Conservation (phyloP, 2,888 invertebrate genomes). For the Drosophila multiciliata region DNA sequence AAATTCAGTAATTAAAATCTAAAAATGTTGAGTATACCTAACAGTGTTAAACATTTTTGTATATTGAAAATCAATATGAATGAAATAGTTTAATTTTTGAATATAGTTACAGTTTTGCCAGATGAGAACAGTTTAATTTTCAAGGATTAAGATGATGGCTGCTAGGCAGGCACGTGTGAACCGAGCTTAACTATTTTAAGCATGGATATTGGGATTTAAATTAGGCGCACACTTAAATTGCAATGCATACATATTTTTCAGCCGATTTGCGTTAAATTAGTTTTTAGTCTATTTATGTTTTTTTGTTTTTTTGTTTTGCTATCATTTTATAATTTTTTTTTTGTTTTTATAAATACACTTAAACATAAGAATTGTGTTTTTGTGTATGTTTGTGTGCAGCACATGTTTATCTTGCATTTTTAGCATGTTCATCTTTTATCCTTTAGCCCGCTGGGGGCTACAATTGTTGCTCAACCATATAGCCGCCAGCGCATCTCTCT, state of each 20-base stretch:
- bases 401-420: constrained; percentile 43
- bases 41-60: neutral
- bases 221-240: constrained; percentile 59
- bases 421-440: constrained; percentile 28
- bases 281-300: constrained; percentile 75
- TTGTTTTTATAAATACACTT: constrained; percentile 82
- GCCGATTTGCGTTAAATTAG: constrained; percentile 72
- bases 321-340: constrained; percentile 53
- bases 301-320: constrained; percentile 43
- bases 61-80: neutral
- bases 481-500: constrained; percentile 62
- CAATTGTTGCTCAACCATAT: constrained; percentile 45
- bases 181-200: constrained; percentile 25
- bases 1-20: neutral
- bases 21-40: neutral
- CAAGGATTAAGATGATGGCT: neutral
- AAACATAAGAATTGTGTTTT: constrained; percentile 76
- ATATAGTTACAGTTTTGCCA: neutral
- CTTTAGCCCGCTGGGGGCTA: constrained; percentile 45
- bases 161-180: constrained; percentile 19
- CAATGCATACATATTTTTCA: constrained; percentile 68
- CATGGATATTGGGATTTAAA: constrained; percentile 31
- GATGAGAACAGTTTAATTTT: neutral
- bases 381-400: constrained; percentile 63
- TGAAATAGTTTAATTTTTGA: neutral